These are phyloP conservation scores for Hemicordylus capensis DNA, from an alignment of 2,113 vertebrate genomes.

Conservation along the genomic window DNA sequence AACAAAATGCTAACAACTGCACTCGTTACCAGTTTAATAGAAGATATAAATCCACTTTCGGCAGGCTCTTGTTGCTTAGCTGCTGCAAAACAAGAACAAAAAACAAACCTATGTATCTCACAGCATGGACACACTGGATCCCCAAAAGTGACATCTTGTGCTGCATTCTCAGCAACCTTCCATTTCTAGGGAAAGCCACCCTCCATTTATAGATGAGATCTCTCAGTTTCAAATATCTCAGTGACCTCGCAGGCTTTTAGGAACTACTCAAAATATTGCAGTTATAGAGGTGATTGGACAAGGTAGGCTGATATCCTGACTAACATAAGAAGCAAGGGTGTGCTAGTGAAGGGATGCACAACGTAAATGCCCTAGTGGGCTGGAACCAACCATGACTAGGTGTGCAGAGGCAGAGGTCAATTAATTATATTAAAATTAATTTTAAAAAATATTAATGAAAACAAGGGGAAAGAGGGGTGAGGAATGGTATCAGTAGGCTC, in stretches of 20 bases:
- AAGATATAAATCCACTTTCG: background rate
- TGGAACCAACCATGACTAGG: too few species aligned
- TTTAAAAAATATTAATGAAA: too few species aligned
- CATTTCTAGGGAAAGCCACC: background rate
- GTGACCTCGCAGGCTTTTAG: background rate
- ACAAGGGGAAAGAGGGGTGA: too few species aligned
- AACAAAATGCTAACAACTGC: background rate
- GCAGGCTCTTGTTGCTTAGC: background rate
- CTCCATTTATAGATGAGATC: background rate
- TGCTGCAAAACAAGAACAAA: background rate
- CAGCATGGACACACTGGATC: background rate
- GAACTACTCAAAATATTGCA: background rate
- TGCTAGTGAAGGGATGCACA: too few species aligned
- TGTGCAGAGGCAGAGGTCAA: too few species aligned
- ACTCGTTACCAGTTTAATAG: background rate
- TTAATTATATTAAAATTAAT: too few species aligned
- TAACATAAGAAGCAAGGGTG: too few species aligned
- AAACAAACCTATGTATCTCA: background rate
- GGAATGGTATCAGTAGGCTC: too few species aligned
- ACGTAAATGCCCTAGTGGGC: too few species aligned
- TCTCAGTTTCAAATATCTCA: background rate
- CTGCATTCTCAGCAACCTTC: too few species aligned
- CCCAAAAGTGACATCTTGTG: background rate
- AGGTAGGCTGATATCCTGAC: too few species aligned
- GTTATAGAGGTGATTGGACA: background rate